Conservation (phyloP, 2,113 vertebrate genomes). For the Damaliscus lunatus region DNA sequence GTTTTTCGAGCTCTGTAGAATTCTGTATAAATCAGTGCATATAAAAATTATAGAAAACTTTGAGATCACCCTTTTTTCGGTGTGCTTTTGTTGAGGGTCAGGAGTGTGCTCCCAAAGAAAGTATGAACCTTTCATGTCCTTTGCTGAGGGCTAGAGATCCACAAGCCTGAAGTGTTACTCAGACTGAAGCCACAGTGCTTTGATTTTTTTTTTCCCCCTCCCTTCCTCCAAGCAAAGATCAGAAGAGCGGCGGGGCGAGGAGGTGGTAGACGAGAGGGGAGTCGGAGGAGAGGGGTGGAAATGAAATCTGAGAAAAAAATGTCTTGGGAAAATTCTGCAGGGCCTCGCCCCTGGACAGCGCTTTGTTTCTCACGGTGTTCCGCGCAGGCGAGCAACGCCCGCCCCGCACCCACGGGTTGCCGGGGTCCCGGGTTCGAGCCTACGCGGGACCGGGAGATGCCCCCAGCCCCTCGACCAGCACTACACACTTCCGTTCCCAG, state of each 20-base stretch:
- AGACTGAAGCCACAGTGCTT: neutral
- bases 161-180: neutral
- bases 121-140: fast-evolving
- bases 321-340: neutral
- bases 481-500: fast-evolving
- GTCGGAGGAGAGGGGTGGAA: neutral
- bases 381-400: fast-evolving
- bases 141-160: neutral
- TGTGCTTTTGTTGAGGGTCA: neutral
- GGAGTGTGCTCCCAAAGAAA: neutral
- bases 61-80: neutral
- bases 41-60: neutral
- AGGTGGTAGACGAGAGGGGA: fast-evolving
- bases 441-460: fast-evolving
- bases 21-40: neutral
- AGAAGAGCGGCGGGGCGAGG: neutral
- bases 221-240: neutral
- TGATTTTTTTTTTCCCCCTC: neutral
- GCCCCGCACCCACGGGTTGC: fast-evolving
- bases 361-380: neutral
- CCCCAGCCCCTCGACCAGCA: neutral
- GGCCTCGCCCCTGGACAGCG: fast-evolving
- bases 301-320: neutral
- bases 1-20: neutral
- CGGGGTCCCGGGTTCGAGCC: fast-evolving